A percentile compares a stretch with the other conserved stretches of the same genome.
These are phyloP conservation scores for Radopholus similis DNA, from an alignment of 1,140 invertebrate species.

Conservation along the genomic window DNA sequence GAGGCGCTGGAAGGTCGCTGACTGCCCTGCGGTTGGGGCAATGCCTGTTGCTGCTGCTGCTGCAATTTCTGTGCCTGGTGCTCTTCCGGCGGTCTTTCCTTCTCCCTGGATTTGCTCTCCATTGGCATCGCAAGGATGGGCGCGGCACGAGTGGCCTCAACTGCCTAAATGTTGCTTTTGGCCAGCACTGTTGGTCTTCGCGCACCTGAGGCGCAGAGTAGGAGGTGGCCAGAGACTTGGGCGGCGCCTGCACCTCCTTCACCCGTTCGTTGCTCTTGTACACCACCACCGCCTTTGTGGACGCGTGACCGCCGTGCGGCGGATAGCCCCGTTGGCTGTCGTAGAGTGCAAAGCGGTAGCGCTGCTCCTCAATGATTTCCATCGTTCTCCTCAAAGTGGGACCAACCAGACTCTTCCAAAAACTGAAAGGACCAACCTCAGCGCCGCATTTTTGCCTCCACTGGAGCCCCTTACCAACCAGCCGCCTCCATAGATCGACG, in stretches of 20 bases:
- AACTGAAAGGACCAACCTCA: conserved; percentile 23
- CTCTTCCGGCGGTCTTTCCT: background rate
- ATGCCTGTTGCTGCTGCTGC: no score
- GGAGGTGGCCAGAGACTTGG: conserved; percentile 22
- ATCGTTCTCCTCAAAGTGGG: conserved; percentile 31
- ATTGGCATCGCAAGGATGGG: background rate
- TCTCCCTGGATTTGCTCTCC: background rate
- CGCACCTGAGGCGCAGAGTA: conserved; percentile 1
- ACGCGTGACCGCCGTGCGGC: background rate
- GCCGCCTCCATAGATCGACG: conserved; percentile 35
- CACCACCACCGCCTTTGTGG: conserved; percentile 20
- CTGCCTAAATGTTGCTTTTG: no score
- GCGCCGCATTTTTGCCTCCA: conserved; percentile 44
- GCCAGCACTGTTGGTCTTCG: no score
- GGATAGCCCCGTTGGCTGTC: background rate
- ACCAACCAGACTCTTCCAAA: background rate
- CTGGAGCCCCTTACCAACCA: conserved; percentile 45
- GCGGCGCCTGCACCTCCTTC: conserved; percentile 15
- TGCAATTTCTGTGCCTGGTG: background rate
- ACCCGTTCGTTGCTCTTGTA: conserved; percentile 40
- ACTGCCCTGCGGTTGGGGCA: no score
- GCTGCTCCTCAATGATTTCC: conserved; percentile 47
- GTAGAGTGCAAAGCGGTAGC: conserved; percentile 37
- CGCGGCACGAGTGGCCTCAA: conserved; percentile 2
- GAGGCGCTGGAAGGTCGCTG: no score